A percentile compares a stretch with the other conserved stretches of the same genome.
phyloP scores from a whole-genome alignment of 2,113 vertebrate genomes.

The Tretioscincus oriximinensis region DNA sequence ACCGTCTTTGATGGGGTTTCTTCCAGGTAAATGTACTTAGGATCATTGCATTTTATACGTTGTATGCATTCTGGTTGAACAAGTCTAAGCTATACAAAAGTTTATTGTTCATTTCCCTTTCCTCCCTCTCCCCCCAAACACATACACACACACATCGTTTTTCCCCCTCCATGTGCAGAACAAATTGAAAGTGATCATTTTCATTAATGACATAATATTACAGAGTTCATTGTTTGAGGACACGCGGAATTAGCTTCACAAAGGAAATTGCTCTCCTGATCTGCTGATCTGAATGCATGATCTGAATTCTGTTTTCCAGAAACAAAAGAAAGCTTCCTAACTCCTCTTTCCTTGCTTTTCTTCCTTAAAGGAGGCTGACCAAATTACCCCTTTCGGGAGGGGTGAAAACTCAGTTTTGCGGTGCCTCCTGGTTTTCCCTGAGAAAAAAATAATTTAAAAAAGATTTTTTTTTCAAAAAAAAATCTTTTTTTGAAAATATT shows the following conservation, averaged over 20 bases:
- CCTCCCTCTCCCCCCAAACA: no score
- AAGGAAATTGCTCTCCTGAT: slow-evolving; percentile 33
- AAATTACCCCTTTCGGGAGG: no score
- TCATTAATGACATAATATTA: slow-evolving; percentile 30
- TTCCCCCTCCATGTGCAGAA: not conserved
- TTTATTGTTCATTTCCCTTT: not conserved
- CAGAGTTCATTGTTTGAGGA: slow-evolving; percentile 21
- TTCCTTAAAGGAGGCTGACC: not conserved
- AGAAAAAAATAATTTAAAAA: no score
- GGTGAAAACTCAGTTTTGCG: no score
- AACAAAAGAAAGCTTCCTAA: not conserved
- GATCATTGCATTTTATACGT: not conserved
- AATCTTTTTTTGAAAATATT: no score
- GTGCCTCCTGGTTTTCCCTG: no score
- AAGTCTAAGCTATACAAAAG: not conserved
- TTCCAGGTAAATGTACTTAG: not conserved
- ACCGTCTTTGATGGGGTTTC: not conserved
- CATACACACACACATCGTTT: no score
- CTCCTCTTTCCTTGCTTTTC: not conserved
- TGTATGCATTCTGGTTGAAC: not conserved
- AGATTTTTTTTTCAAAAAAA: no score
- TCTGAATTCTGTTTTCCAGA: no score
- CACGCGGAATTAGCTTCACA: slow-evolving; percentile 40
- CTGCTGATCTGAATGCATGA: slow-evolving; percentile 1
- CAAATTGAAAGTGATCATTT: slow-evolving; percentile 39